phyloP scores from a whole-genome alignment of 1,140 invertebrate species.

The Procambarus virginalis region DNA sequence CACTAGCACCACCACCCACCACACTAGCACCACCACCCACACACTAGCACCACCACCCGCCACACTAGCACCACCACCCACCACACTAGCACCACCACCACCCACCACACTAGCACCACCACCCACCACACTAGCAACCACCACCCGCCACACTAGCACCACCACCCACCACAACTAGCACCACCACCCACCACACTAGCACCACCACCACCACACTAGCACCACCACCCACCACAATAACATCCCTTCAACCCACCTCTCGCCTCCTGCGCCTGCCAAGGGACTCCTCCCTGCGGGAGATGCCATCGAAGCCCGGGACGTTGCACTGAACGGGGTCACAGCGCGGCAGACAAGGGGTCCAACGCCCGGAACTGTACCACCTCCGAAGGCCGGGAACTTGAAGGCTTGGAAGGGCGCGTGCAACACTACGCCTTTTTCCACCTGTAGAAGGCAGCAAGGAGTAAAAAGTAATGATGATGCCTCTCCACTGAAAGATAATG shows the following conservation, averaged over 20 bases:
- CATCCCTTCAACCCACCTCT: constrained; percentile 50
- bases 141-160: no score
- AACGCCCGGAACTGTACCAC: constrained; percentile 94
- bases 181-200: background rate
- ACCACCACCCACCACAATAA: background rate
- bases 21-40: no score
- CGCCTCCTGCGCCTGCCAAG: constrained; percentile 84
- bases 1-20: no score
- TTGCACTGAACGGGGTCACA: constrained; percentile 93
- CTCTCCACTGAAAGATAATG: no score
- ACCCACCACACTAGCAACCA: no score
- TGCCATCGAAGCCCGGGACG: constrained; percentile 84
- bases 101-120: no score
- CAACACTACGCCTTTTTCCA: constrained; percentile 80
- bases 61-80: no score
- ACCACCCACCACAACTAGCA: background rate
- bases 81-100: no score
- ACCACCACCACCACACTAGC: background rate
- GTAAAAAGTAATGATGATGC: no score
- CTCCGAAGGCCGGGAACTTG: constrained; percentile 95
- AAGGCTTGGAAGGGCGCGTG: constrained; percentile 96
- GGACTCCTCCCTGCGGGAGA: constrained; percentile 86
- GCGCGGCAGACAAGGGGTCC: constrained; percentile 92
- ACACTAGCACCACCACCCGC: no score
- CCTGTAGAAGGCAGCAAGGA: background rate